phyloP scores from a whole-genome alignment of 1,140 invertebrate genomes.

The Rhagoletis zephyria region DNA sequence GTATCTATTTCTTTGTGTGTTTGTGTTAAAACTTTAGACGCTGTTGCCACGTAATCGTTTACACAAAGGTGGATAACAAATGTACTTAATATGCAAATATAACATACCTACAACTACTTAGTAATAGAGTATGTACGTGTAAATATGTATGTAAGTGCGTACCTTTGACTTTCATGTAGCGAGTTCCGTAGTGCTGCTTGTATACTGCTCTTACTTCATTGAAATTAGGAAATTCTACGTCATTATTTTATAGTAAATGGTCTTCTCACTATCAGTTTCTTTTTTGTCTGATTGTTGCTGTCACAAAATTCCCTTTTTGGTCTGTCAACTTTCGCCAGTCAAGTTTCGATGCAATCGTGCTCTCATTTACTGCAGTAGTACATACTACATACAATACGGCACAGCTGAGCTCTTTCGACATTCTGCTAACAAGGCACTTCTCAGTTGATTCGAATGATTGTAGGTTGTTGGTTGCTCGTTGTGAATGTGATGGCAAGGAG shows the following conservation, averaged over 20 bases:
- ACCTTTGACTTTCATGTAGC: not conserved
- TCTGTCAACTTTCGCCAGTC: not conserved
- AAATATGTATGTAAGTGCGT: not conserved
- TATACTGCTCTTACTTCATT: not conserved
- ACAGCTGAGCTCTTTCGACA: not conserved
- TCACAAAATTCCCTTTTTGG: not conserved
- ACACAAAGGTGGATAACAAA: not conserved
- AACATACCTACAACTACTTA: not conserved
- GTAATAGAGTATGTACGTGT: not conserved
- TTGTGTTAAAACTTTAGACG: not conserved
- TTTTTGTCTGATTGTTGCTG: not conserved
- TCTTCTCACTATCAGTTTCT: no score
- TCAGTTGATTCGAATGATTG: not conserved
- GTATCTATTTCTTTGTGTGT: no score
- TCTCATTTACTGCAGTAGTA: not conserved
- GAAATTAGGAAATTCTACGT: not conserved
- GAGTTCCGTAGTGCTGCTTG: no score
- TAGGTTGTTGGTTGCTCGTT: no score
- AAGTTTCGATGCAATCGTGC: not conserved
- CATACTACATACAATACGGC: no score
- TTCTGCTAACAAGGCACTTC: not conserved
- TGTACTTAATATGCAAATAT: not conserved
- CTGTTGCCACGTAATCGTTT: conserved; percentile 3
- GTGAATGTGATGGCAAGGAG: not conserved
- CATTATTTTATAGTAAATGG: not conserved